Evolutionary conservation across 2,888 invertebrate species (phyloP), one percentile per base, ranked within the genome.

Genomic region (Orgyia antiqua): DNA sequence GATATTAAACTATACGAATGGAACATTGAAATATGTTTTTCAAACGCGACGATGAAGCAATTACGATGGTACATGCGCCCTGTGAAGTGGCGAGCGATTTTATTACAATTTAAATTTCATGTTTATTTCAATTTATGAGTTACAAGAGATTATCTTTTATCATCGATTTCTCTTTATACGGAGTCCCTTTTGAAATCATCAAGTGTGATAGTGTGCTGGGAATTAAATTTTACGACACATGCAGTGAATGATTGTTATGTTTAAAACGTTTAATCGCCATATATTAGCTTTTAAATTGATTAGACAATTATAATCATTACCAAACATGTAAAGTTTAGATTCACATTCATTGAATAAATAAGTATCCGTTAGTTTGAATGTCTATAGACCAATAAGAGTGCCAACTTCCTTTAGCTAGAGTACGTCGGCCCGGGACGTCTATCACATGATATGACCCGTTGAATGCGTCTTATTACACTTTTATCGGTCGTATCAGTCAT

Each of bases 401-500:
- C 63, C 58, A 63, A 71, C 71, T 77, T 78, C 72, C 68, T 70
- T 67, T 56, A 59, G 54, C 12, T 57, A 23, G 66, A 59, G 56
- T 65, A 59, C 67, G 68, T 68, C 76, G 71, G 64, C 57, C 60
- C 66, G 71, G 53, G 48, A 53, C 51, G 59, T 78, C 79, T 75
- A 71, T 77, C 80, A 77, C 73, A 70, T 64, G 64, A 72, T 71
- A 82, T 73, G 83, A 74, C 72, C 78, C 73, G 75, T 64, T 76
- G 66, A 80, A 78, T 80, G 80, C 69, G 67, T 83, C 84, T 83
- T 82, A 84, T 84, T 86, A 83, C 83, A 82, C 66, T 75, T 83
- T 84, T 84, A 86, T 84, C 76, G 82, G 70, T 73, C 79, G 80
- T 86, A 86, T 86, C 77, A 78, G 67, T 86, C 86, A 82, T 86